Conservation (phyloP, 2,888 invertebrate species). For the Celastrina argiolus region DNA sequence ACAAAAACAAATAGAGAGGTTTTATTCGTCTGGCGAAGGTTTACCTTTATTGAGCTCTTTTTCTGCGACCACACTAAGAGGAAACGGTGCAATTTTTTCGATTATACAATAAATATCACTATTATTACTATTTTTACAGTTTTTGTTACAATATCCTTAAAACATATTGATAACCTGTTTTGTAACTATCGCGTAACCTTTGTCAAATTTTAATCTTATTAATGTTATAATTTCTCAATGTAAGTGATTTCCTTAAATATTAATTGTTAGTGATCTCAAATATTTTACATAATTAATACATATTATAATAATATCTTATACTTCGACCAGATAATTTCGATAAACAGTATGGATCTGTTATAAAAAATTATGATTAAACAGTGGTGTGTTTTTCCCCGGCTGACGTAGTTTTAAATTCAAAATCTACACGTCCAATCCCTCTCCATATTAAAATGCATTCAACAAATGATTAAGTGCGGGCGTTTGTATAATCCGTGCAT, state of each 20-base stretch:
- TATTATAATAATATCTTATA: no score
- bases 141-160: not conserved
- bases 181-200: no score
- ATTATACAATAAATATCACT: not conserved
- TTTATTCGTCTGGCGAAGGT: not conserved
- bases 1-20: not conserved
- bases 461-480: conserved; percentile 63
- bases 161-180: no score
- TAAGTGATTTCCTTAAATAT: no score
- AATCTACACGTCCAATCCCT: conserved; percentile 12
- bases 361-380: no score
- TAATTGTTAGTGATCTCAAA: no score
- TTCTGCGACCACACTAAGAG: not conserved
- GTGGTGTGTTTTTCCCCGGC: not conserved
- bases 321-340: no score
- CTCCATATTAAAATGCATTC: conserved; percentile 37
- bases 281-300: no score
- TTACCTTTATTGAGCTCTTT: not conserved
- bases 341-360: no score
- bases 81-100: not conserved
- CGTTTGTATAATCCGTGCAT: conserved; percentile 74
- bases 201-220: no score
- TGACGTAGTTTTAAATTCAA: not conserved
- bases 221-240: no score
- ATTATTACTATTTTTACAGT: no score